Base-by-base conservation (phyloP, 2,888 invertebrate species). In the Drosophila nigricruria region DNA sequence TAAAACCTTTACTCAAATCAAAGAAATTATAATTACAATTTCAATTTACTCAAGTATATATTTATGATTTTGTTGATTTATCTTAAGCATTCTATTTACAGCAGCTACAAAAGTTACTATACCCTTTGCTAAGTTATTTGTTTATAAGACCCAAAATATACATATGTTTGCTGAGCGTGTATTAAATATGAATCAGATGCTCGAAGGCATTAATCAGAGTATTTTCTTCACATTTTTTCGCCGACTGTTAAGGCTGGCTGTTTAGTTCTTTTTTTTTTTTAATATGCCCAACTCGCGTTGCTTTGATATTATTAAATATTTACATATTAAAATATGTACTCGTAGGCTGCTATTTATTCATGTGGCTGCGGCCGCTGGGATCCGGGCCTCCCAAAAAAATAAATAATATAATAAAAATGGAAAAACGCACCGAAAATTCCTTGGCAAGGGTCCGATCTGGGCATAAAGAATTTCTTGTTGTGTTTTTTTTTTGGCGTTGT, bases 261-360 rank as follows among this genome's bases (percentile, higher is more conserved):
- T 10, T 62, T 30, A 10, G 9, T 65, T 59, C 71, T 77, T 69
- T 10, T 62, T 30, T 30, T 30, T 65, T 59, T 77, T 77, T 69
- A 72, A 84, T 78, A 84, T 72, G 66, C 60, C 66, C 50, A 54
- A 45, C 75, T 60, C 56, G 61, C 32, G 42, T 54, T 57, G 59
- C 70, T 81, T 83, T 86, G 87, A 88, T 84, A 87, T 84, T 81
- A 84, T 85, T 88, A 89, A 84, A 89, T 85, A 85, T 85, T 85
- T 85, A 88, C 85, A 88, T 84, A 85, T 73, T 73, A 73, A 79
- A 85, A 85, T 79, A 79, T 84, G 68, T 82, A 71, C 75, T 73
- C 66, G 42, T 62, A 65, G 79, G 61, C 72, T 69, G 70, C 54
- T 66, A 74, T 74, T 79, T 79, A 77, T 79, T 77, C 52, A 77